Conservation (phyloP, 2,797 vertebrate genomes). For the Silurus lanzhouensis region DNA sequence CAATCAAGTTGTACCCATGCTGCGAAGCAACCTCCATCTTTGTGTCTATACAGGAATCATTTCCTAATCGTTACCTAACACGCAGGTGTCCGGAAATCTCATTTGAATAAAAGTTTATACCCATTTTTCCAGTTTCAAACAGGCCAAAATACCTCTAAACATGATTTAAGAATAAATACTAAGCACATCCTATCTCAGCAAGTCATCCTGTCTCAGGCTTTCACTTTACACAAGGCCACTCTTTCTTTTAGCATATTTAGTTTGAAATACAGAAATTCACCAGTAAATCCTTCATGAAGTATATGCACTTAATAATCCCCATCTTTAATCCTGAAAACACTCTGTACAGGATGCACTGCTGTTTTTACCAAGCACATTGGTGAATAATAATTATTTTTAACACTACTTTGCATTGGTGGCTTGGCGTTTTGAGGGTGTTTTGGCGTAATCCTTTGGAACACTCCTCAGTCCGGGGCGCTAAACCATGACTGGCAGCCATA, state of each 20-base stretch:
- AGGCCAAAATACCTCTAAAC: no score
- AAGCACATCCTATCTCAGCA: background rate
- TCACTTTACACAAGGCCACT: background rate
- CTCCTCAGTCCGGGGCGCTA: background rate
- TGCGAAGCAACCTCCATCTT: background rate
- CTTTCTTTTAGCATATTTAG: background rate
- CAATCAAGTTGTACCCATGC: background rate
- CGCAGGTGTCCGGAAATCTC: background rate
- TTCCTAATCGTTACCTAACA: background rate
- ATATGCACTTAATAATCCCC: background rate
- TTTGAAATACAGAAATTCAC: background rate
- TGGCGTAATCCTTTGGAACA: background rate
- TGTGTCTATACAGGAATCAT: background rate
- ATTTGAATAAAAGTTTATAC: background rate
- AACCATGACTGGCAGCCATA: slow-evolving; percentile 27
- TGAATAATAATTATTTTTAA: background rate
- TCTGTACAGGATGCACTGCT: no score
- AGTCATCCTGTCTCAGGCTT: background rate
- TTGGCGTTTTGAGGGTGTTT: background rate
- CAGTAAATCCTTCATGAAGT: background rate
- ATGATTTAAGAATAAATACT: background rate
- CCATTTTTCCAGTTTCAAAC: background rate
- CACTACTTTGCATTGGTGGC: background rate
- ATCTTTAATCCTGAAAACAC: background rate
- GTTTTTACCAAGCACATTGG: background rate